These are phyloP conservation scores for Xylota segnis DNA, from an alignment of 2,888 invertebrate species.

Conservation along the genomic window DNA sequence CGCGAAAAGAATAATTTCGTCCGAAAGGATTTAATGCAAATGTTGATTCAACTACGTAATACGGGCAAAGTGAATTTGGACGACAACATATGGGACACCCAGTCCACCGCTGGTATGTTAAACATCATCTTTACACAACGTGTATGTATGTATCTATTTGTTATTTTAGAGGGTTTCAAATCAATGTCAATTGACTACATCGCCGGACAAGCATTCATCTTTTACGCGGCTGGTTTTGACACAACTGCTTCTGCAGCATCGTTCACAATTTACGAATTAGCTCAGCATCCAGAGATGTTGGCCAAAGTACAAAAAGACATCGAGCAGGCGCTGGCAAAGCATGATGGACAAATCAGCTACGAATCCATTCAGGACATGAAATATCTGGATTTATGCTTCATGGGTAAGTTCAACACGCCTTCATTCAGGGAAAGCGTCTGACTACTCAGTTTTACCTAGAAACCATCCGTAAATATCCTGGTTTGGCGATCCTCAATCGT, in stretches of 20 bases:
- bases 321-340: conserved; percentile 80
- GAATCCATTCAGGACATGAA: conserved; percentile 84
- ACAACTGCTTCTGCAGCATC: conserved; percentile 84
- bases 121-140: background rate
- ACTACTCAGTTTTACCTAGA: conserved; percentile 77
- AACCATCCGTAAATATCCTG: conserved; percentile 84
- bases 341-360: conserved; percentile 82
- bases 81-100: conserved; percentile 81
- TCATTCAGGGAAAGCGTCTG: background rate
- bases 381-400: conserved; percentile 84
- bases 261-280: conserved; percentile 84
- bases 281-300: conserved; percentile 83
- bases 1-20: conserved; percentile 83
- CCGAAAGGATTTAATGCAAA: conserved; percentile 85
- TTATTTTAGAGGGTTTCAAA: conserved; percentile 78
- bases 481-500: conserved; percentile 83
- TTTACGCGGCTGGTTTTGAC: conserved; percentile 85
- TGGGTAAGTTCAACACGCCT: conserved; percentile 79
- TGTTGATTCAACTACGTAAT: conserved; percentile 84
- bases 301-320: conserved; percentile 82
- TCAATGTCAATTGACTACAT: conserved; percentile 82
- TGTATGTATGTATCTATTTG: background rate
- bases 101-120: conserved; percentile 79
- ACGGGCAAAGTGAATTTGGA: conserved; percentile 82
- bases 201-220: conserved; percentile 83